Evolutionary conservation across 92 coral and sea anemone species (phyloP), one percentile per base, ranked within the genome.

Genomic region (Bergia sp.): DNA sequence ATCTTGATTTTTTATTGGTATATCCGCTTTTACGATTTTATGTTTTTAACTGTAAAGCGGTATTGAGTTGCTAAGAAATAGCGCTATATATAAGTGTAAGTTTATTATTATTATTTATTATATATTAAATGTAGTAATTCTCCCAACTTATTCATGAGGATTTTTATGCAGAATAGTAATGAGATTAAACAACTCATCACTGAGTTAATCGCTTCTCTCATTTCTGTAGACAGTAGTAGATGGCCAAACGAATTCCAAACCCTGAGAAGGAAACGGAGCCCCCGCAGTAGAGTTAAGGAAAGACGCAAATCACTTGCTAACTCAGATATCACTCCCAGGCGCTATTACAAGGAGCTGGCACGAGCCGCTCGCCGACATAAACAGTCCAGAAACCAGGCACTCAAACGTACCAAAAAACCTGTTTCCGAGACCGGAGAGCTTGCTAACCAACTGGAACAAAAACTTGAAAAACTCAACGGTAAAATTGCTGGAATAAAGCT

Each of bases 401-500:
- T 71, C 57, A 84, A 72, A 64, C 37, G 21, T 20, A 58, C 85
- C n/a, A 65, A 39, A 3, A 16, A 45, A 16, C 4, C 73, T 53
- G 40, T 20, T 10, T 78, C 79, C 44, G 73, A 80, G 7, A 18
- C 76, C 4, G 78, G 72, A 7, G 87, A 45, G 8, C 80, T 91
- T 16, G 83, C 88, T 13, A 79, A 86, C 29, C 94, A 86, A 47
- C 77, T 93, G 50, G 98, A 92, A 61, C 86, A 85, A 45, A 95
- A 88, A 83, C 93, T 95, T 36, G 92, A 89, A 50, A 89, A 94
- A 44, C 86, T 95, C 9, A 93, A 90, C 43, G 96, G 91, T 15
- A 92, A 89, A 67, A 95, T 95, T 74, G 94, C 93, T 64, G 98
- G 94, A 2, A 89, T 92, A 1, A 89, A 80, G 53, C 23, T 86